phyloP scores from a whole-genome alignment of 2,797 vertebrate genomes.

The Rhodeus uyekii region DNA sequence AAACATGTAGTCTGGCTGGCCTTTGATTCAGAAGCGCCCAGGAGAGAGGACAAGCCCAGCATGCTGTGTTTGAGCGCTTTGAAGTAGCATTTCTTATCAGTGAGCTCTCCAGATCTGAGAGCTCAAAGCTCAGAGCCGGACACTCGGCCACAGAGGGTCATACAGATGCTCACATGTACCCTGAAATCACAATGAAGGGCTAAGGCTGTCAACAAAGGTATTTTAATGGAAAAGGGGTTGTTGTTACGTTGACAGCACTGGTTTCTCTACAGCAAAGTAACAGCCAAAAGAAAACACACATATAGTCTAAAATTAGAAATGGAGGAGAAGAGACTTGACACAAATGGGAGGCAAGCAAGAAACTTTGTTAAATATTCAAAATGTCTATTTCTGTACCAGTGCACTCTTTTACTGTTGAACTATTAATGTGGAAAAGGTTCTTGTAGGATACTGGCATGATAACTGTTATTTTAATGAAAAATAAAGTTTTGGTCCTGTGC shows the following conservation, averaged over 20 bases:
- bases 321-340: not conserved
- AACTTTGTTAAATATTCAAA: not conserved
- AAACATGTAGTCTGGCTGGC: conserved; percentile 30
- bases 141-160: conserved; percentile 28
- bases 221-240: not conserved
- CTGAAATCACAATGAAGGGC: not conserved
- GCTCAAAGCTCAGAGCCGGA: conserved; percentile 39
- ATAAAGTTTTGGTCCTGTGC: not conserved
- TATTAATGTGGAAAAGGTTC: not conserved
- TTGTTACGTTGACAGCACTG: not conserved
- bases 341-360: not conserved
- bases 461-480: not conserved
- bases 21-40: conserved; percentile 28
- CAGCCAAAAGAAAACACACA: not conserved
- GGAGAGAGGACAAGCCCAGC: conserved; percentile 26
- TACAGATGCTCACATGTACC: conserved; percentile 18
- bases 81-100: conserved; percentile 20
- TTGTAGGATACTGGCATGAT: not conserved
- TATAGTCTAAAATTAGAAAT: not conserved
- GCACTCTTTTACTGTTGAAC: not conserved
- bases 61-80: conserved; percentile 40
- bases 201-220: not conserved
- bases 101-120: conserved; percentile 26
- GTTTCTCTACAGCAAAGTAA: not conserved
- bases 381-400: not conserved